Evolutionary conservation across 2,797 vertebrate species (phyloP).

Genomic region (Tachyglossus aculeatus): DNA sequence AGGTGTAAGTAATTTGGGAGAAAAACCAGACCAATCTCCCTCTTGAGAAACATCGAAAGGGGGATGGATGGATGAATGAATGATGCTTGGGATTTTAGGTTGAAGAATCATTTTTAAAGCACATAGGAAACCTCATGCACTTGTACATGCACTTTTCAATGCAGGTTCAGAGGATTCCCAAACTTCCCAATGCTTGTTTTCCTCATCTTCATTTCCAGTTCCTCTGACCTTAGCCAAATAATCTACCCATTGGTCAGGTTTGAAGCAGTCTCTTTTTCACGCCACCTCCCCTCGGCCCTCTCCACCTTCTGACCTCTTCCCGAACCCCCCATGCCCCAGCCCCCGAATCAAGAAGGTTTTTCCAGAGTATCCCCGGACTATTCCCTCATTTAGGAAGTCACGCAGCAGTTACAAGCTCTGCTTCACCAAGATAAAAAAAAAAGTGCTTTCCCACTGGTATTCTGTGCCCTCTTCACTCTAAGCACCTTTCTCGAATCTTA

Average conservation of each 20-base stretch:
- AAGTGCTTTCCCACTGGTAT: constrained; percentile 54
- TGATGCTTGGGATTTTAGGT: background rate
- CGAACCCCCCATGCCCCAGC: too few species aligned
- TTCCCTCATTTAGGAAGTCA: constrained; percentile 28
- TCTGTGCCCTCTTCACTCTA: constrained; percentile 67
- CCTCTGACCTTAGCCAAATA: background rate
- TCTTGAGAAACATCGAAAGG: background rate
- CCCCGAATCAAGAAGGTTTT: background rate
- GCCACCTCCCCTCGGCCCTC: too few species aligned
- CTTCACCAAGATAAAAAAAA: constrained; percentile 41
- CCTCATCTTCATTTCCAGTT: background rate
- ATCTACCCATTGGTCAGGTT: background rate
- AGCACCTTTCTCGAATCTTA: constrained; percentile 67
- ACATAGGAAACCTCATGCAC: too few species aligned
- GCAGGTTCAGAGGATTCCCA: background rate
- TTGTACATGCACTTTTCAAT: too few species aligned
- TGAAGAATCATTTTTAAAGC: too few species aligned
- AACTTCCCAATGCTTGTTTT: background rate
- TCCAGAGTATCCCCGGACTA: background rate
- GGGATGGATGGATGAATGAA: constrained; percentile 15
- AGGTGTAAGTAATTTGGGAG: background rate
- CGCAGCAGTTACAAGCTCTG: constrained; percentile 54
- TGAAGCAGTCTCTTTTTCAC: background rate
- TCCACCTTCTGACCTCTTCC: too few species aligned
- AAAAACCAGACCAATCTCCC: background rate